A percentile compares a stretch with the other conserved stretches of the same genome.
Evolutionary conservation across 2,888 invertebrate species (phyloP).

Genomic region (Leptinotarsa rubiginosa): DNA sequence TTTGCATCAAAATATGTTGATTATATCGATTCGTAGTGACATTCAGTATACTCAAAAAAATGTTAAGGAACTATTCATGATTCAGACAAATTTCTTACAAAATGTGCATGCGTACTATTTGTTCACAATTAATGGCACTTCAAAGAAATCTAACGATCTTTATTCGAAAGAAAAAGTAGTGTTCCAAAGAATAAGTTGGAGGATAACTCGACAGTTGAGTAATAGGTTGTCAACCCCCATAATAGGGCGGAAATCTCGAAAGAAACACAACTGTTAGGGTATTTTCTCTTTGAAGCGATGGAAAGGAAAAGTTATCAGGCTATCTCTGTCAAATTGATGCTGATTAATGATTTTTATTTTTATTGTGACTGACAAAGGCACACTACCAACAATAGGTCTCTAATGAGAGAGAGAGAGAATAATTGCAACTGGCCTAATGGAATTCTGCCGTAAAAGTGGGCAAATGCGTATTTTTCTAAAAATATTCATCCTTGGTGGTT

Average conservation of each 20-base stretch:
- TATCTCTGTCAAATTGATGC: slow-evolving; percentile 15
- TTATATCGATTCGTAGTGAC: too few relatives aligned
- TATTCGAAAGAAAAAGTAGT: slow-evolving; percentile 6
- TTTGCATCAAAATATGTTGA: too few relatives aligned
- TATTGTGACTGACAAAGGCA: slow-evolving; percentile 26
- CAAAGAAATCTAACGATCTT: slow-evolving; percentile 5
- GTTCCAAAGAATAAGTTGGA: slow-evolving; percentile 17
- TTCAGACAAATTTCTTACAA: neutral
- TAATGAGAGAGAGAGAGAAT: slow-evolving; percentile 9
- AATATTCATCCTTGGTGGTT: too few relatives aligned
- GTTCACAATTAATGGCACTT: slow-evolving; percentile 11
- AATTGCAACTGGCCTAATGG: slow-evolving; percentile 11
- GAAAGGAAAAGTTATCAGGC: slow-evolving; percentile 19
- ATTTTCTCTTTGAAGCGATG: slow-evolving; percentile 1
- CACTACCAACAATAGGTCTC: slow-evolving; percentile 19
- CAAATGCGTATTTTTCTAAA: too few relatives aligned
- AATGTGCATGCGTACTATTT: neutral
- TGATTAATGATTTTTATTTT: slow-evolving; percentile 26
- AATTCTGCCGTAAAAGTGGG: neutral
- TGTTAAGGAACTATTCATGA: neutral
- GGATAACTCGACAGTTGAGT: slow-evolving; percentile 24
- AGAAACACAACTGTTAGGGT: slow-evolving; percentile 14
- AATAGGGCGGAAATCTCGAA: slow-evolving; percentile 17
- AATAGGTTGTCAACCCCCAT: slow-evolving; percentile 26
- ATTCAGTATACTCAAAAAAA: too few relatives aligned